Evolutionary conservation across 2,113 vertebrate genomes (phyloP).

Genomic region (Regulus satrapa): DNA sequence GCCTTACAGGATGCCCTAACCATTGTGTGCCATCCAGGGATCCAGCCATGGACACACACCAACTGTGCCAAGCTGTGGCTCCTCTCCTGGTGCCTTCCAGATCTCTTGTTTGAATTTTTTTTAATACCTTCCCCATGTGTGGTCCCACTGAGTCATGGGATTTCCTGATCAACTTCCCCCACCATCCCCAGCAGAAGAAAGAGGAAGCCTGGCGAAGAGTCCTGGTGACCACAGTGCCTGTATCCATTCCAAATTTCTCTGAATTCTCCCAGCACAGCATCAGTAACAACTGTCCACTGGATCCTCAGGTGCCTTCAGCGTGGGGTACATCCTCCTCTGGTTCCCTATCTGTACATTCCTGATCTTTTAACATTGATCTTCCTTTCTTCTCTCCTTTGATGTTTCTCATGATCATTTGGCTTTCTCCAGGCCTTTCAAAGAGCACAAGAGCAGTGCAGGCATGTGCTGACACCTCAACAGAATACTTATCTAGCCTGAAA

Average conservation of each 20-base stretch:
- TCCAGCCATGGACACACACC: background rate
- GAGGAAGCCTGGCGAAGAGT: background rate
- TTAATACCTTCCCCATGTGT: background rate
- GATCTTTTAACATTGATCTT: background rate
- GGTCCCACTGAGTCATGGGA: constrained; percentile 23
- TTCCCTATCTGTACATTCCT: background rate
- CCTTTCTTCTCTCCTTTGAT: background rate
- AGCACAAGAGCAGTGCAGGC: background rate
- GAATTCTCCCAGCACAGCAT: background rate
- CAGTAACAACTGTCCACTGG: background rate
- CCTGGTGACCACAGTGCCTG: rapidly evolving
- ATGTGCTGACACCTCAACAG: background rate
- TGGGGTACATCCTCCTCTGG: background rate
- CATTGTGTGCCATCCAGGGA: background rate
- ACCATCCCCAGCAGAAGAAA: background rate
- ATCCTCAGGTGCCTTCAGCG: background rate
- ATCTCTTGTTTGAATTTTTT: background rate
- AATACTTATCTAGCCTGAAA: background rate
- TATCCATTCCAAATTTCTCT: background rate
- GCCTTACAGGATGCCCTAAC: background rate
- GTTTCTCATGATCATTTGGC: background rate
- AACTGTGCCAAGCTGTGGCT: background rate
- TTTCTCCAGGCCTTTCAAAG: background rate
- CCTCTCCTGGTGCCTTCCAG: background rate
- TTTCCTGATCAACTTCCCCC: constrained; percentile 44